A percentile compares a stretch with the other conserved stretches of the same genome.
Evolutionary conservation across 2,113 vertebrate species (phyloP).

Genomic region (Hemichromis elongatus): DNA sequence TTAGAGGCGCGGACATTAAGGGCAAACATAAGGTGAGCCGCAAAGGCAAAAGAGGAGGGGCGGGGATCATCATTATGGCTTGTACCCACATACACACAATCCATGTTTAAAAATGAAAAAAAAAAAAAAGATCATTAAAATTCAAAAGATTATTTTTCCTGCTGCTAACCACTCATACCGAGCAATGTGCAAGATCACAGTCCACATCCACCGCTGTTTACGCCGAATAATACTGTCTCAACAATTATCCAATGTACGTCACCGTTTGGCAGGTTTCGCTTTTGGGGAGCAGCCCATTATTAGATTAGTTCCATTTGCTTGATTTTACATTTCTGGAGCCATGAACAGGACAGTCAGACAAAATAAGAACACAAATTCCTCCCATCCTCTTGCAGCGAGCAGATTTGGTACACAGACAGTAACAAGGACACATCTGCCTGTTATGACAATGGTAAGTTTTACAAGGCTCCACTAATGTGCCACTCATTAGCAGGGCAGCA

Average conservation of each 20-base stretch:
- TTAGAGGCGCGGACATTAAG: not conserved
- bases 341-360: conserved; percentile 23
- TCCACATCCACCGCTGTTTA: conserved; percentile 20
- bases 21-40: not conserved
- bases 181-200: not conserved
- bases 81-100: not conserved
- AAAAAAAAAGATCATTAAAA: not conserved
- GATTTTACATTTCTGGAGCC: conserved; percentile 12
- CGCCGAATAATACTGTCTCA: conserved; percentile 8
- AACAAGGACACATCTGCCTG: conserved; percentile 21
- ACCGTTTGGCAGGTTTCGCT: conserved; percentile 9
- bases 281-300: conserved; percentile 6
- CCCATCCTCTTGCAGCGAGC: conserved; percentile 1
- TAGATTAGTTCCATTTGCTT: conserved; percentile 25
- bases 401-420: not conserved
- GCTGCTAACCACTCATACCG: not conserved
- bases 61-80: not conserved
- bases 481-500: conserved; percentile 10
- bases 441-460: conserved; percentile 13
- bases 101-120: not conserved
- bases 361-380: conserved; percentile 19
- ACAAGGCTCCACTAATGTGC: conserved; percentile 24
- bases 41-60: not conserved
- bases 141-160: not conserved
- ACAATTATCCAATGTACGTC: conserved; percentile 34